These are phyloP conservation scores for Babylonia areolata DNA, from an alignment of 1,140 invertebrate species.

Conservation along the genomic window DNA sequence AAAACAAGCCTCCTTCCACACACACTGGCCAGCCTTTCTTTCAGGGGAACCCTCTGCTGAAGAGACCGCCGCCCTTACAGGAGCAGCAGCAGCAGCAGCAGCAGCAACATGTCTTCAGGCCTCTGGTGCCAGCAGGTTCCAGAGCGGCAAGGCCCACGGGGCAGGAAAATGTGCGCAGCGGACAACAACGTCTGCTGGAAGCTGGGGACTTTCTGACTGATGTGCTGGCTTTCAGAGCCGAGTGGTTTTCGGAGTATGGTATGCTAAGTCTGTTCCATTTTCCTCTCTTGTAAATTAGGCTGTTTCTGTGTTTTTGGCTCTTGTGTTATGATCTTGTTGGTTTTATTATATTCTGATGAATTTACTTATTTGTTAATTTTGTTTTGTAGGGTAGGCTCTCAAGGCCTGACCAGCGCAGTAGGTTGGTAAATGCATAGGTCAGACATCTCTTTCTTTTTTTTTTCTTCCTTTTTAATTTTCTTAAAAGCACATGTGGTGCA, in stretches of 20 bases:
- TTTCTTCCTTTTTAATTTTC: too few relatives aligned
- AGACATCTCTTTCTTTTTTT: too few relatives aligned
- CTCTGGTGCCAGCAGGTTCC: not conserved
- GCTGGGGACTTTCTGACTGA: not conserved
- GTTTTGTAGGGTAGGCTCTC: too few relatives aligned
- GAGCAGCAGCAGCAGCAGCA: not conserved
- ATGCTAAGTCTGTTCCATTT: too few relatives aligned
- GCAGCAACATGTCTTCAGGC: not conserved
- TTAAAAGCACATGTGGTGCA: too few relatives aligned
- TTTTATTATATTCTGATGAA: too few relatives aligned
- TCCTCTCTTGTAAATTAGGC: too few relatives aligned
- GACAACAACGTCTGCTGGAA: not conserved
- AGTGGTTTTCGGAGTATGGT: not conserved
- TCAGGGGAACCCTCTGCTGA: conserved; percentile 16
- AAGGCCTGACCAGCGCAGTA: too few relatives aligned
- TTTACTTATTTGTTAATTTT: too few relatives aligned
- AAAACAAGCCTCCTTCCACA: not conserved
- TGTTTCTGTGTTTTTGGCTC: too few relatives aligned
- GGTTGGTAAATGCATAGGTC: too few relatives aligned
- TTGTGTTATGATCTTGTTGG: too few relatives aligned
- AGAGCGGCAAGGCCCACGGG: not conserved
- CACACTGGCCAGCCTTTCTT: not conserved
- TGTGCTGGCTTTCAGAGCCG: not conserved
- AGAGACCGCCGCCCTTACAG: not conserved
- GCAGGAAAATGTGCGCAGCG: not conserved